phyloP scores from a whole-genome alignment of 2,797 vertebrate genomes.

The Parauchenoglanis ngamensis region DNA sequence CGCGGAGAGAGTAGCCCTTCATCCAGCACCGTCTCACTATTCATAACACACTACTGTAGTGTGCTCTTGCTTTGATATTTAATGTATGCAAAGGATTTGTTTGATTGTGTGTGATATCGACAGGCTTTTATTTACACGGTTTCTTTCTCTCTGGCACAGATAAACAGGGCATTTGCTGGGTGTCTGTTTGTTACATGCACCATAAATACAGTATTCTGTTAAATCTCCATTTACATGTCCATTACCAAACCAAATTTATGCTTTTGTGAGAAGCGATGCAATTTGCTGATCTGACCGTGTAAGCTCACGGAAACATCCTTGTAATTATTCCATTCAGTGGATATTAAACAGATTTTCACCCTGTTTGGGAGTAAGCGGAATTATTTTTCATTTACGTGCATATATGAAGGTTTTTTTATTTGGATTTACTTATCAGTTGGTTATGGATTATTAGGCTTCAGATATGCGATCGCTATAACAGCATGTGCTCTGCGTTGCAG shows the following conservation, averaged over 20 bases:
- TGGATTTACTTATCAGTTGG: not conserved
- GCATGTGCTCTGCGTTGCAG: conserved; percentile 63
- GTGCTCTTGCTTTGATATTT: conserved; percentile 51
- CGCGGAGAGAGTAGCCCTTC: conserved; percentile 20
- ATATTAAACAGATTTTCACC: not conserved
- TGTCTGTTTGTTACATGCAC: not conserved
- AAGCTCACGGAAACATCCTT: not conserved
- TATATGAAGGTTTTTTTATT: not conserved
- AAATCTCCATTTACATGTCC: not conserved
- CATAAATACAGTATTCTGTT: not conserved
- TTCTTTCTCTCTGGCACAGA: conserved; percentile 37
- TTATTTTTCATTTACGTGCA: not conserved
- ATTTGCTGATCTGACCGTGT: not conserved
- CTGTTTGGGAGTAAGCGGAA: not conserved
- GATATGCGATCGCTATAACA: not conserved
- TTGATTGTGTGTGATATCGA: not conserved
- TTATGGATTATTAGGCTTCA: not conserved
- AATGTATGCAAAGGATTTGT: conserved; percentile 53
- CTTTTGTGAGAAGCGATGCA: not conserved
- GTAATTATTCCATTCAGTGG: too few species aligned
- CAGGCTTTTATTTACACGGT: conserved; percentile 15
- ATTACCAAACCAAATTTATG: not conserved
- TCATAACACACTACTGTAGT: conserved; percentile 22
- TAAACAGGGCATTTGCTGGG: not conserved
- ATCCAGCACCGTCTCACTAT: conserved; percentile 22